These are phyloP conservation scores for Plebejus anna DNA, from an alignment of 2,888 invertebrate species.

Conservation along the genomic window DNA sequence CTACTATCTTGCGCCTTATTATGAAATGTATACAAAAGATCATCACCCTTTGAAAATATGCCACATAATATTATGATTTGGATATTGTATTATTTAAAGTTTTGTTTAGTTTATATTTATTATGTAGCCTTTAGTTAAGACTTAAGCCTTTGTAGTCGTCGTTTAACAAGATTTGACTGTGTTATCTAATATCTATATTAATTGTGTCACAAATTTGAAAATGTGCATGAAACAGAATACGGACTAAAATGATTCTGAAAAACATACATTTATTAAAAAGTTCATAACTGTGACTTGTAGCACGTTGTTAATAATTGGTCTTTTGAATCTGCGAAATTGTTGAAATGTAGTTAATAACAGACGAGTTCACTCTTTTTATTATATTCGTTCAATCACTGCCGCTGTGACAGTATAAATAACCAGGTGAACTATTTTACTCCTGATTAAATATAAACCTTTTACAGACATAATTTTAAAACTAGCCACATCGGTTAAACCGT, in stretches of 20 bases:
- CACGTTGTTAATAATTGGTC: slow-evolving; percentile 4
- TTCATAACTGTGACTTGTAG: no score
- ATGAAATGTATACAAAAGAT: not conserved
- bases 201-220: no score
- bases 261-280: no score
- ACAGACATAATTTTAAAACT: no score
- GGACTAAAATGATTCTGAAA: no score
- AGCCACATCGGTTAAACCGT: no score
- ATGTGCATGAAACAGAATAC: no score
- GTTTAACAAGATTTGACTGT: no score
- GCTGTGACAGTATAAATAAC: not conserved
- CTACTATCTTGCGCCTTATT: not conserved
- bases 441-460: no score
- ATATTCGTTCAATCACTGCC: not conserved
- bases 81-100: not conserved
- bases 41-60: not conserved
- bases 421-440: no score
- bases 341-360: slow-evolving; percentile 4
- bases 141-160: no score
- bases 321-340: not conserved
- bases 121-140: not conserved
- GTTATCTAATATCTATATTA: no score
- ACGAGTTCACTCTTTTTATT: not conserved
- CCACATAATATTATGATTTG: not conserved
- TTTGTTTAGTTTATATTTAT: not conserved